A percentile compares a stretch with the other conserved stretches of the same genome.
Conservation (phyloP, 2,113 vertebrate species). For the Gymnobelideus leadbeateri region DNA sequence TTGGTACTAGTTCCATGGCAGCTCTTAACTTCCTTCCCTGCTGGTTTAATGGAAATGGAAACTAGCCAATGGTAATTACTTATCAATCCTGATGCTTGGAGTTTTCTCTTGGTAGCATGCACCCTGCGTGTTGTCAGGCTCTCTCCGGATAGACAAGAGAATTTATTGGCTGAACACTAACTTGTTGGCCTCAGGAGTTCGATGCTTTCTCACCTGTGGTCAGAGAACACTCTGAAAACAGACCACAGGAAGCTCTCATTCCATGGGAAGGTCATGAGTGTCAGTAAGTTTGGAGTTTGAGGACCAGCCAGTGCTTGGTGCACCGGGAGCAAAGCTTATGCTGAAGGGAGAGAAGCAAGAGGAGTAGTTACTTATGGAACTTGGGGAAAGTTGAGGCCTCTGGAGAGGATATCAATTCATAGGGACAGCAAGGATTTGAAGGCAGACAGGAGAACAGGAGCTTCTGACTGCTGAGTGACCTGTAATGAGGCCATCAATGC, state of each 20-base stretch:
- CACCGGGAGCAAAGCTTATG: background rate
- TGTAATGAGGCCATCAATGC: background rate
- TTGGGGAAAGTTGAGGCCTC: background rate
- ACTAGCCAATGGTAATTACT: background rate
- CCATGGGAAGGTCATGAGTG: conserved; percentile 38
- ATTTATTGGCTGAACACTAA: background rate
- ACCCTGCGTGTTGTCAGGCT: background rate
- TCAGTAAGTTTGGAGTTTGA: conserved; percentile 21
- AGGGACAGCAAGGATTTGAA: background rate
- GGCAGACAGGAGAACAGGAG: background rate
- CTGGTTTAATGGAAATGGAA: conserved; percentile 33
- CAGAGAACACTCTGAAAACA: conserved; percentile 4
- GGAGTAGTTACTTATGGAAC: background rate
- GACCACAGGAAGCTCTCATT: conserved; percentile 41
- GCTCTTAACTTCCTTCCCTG: conserved; percentile 1
- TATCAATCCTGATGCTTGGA: background rate
- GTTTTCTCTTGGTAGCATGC: conserved; percentile 29
- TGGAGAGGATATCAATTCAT: background rate
- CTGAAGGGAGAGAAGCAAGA: background rate
- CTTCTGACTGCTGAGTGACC: background rate
- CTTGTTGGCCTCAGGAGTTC: background rate
- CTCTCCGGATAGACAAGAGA: background rate
- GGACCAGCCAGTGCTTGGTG: background rate
- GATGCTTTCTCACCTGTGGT: background rate
- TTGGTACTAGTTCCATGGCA: conserved; percentile 17